A percentile compares a stretch with the other conserved stretches of the same genome.
phyloP scores from a whole-genome alignment of 1,140 invertebrate species.

The Argopecten irradians region DNA sequence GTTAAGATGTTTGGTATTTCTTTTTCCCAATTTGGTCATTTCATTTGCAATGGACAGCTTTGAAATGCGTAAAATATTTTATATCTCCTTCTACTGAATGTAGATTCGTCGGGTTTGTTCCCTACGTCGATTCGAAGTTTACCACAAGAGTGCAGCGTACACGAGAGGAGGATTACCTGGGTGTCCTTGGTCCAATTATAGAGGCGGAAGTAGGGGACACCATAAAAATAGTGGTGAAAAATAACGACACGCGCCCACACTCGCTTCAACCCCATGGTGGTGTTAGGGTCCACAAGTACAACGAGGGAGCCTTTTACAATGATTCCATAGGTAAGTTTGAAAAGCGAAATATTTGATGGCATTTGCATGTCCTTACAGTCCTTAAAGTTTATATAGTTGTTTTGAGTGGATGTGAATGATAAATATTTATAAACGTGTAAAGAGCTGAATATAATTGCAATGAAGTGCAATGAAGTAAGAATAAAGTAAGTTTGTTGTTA shows the following conservation, averaged over 20 bases:
- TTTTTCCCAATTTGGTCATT: no score
- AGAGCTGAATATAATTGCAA: no score
- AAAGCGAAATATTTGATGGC: background rate
- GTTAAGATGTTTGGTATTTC: no score
- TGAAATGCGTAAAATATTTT: no score
- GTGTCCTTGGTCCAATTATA: background rate
- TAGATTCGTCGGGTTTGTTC: background rate
- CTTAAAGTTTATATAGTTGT: no score
- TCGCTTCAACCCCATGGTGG: background rate
- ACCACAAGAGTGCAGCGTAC: background rate
- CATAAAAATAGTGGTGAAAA: background rate
- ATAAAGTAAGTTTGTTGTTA: no score
- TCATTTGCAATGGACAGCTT: no score
- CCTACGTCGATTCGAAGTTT: background rate
- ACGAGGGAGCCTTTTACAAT: background rate
- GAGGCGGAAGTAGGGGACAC: background rate
- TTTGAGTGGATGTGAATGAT: no score
- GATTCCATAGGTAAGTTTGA: background rate
- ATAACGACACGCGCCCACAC: background rate
- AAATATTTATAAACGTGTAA: no score
- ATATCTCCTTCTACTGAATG: background rate
- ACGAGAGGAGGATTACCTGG: background rate
- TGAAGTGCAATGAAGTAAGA: no score
- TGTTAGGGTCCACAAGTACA: background rate
- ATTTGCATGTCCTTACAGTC: no score